Evolutionary conservation across 2,888 invertebrate genomes (phyloP), one percentile per base, ranked within the genome.

Genomic region (Troglohyphantes excavatus): DNA sequence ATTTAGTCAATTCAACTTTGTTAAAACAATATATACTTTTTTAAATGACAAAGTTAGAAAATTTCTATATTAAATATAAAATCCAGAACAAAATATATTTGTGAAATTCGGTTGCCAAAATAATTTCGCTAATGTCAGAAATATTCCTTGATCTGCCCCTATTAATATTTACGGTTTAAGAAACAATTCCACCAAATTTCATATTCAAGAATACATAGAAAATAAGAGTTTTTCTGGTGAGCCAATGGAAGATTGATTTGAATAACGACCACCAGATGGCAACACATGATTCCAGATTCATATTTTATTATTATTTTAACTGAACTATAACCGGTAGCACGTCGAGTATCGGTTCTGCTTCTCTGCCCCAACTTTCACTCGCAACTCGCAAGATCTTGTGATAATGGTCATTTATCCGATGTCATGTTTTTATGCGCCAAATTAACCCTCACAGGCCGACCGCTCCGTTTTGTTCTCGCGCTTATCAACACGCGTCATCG

Each of bases 211-310:
- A n/a, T n/a, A n/a, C n/a, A n/a, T n/a, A n/a, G n/a, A n/a, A n/a
- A n/a, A n/a, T n/a, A n/a, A n/a, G n/a, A n/a, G n/a, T n/a, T n/a
- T n/a, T n/a, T n/a, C n/a, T n/a, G n/a, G n/a, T n/a, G n/a, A 39
- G 13, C 39, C 6, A 11, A 11, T 21, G 39, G 21, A 43, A 19
- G n/a, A n/a, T n/a, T n/a, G n/a, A n/a, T n/a, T n/a, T n/a, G n/a
- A n/a, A n/a, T n/a, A n/a, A n/a, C n/a, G 33, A 7, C 43, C 83
- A 11, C 63, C 21, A 84, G 83, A 84, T 84, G 83, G 65, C 83
- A 84, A 43, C 73, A 84, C 73, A 2, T 0, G 27, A 23, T 11
- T 46, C 26, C 23, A 11, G 2, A 61, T 59, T 39, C n/a, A 53
- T 46, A 67, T 39, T 6, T 33, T 6, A 6, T 6, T 33, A 33